Evolutionary conservation across 53 echinoderm and acorn worm genomes (phyloP).

Genomic region (Holothuria scabra): DNA sequence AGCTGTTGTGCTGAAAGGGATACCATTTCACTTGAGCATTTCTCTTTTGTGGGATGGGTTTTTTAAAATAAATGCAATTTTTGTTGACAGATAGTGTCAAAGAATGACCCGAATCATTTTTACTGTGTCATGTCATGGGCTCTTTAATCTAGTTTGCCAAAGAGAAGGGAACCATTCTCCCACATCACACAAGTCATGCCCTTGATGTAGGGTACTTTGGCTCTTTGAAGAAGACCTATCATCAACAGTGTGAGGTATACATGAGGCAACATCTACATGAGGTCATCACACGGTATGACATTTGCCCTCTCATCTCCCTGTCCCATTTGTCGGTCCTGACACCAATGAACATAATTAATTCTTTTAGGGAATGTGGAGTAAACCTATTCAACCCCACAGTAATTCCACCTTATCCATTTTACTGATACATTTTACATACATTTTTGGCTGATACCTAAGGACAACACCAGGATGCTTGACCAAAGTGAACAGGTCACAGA

Average conservation of each 20-base stretch:
- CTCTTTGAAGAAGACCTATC: neutral
- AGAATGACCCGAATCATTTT: no score
- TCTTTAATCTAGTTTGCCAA: slow-evolving; percentile 40
- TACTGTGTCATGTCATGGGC: no score
- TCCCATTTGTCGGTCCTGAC: neutral
- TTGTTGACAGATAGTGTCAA: no score
- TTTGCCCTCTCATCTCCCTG: neutral
- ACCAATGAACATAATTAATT: neutral
- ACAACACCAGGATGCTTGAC: no score
- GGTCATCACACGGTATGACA: neutral
- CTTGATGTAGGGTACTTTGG: slow-evolving; percentile 48
- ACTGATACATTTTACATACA: no score
- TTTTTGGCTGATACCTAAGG: neutral
- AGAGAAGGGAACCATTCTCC: slow-evolving; percentile 10
- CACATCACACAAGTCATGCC: slow-evolving; percentile 46
- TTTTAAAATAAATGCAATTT: no score
- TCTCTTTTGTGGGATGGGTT: no score
- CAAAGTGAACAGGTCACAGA: no score
- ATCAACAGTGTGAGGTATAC: neutral
- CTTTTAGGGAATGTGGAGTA: slow-evolving; percentile 2
- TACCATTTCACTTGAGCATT: no score
- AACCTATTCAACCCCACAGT: neutral
- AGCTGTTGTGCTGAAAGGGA: no score
- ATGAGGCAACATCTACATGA: neutral
- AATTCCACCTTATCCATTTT: no score